Base-by-base conservation (phyloP, 2,113 vertebrate species). In the Edolisoma coerulescens region DNA sequence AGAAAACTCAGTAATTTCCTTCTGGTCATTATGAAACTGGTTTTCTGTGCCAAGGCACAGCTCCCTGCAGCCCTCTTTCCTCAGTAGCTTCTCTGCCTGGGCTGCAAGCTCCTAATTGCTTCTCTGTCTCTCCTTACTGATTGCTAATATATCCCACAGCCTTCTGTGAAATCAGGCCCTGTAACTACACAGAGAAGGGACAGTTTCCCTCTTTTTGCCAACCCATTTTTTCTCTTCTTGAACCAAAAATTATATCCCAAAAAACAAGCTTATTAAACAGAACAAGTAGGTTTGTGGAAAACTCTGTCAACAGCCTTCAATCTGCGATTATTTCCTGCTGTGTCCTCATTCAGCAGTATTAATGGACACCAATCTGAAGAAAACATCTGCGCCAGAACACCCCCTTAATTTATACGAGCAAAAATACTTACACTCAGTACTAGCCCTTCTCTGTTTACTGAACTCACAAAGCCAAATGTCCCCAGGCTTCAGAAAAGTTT, bases 401-500 rank as follows among this genome's bases (percentile, higher is more conserved):
- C 3, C 35, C 23, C 19, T 24, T 59, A 74, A 91, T 74, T 93
- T 83, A 61, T 70, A 67, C 0, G 13, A 95, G 5, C 33, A 94
- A 41, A 94, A 95, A 56, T 22, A 35, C 33, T 74, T 82, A 12
- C 11, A 44, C 17, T 78, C 28, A 57, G 23, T 32, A 39, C 27
- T 83, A 69, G 27, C 8, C 67, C 32, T 79, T 83, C 49, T 49
- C 71, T 95, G 1, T 67, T 60, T 91, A 82, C 63, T 47, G 44
- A 83, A 47, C 47, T 14, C 39, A 63, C 2, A 10, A 86, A 91
- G 84, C 47, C 87, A 93, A 92, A 81, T 75, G 68, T 83, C 91
- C 85, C 63, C 15, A 67, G 85, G 95, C 75, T 87, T 77, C 68
- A 68, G 47, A 44, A 77, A 91, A 95, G 92, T 96, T 93, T 95